Conservation (phyloP, 35 echinoderm and acorn worm genomes). For the Eucidaris tribuloides region DNA sequence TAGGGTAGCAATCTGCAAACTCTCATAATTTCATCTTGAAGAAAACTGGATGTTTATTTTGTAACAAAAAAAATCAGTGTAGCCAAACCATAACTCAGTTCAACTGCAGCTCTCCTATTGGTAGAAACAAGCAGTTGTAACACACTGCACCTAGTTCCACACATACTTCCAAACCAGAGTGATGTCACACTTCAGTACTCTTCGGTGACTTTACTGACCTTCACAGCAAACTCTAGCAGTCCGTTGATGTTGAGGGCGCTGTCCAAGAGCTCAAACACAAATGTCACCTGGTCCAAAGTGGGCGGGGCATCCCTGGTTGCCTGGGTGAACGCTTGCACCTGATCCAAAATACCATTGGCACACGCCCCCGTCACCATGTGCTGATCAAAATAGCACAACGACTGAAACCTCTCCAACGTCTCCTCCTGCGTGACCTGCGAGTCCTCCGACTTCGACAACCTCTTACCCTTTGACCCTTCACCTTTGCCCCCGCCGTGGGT, state of each 20-base stretch:
- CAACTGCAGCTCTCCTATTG: too few relatives aligned
- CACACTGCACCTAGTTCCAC: too few relatives aligned
- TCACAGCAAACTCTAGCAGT: slow-evolving; percentile 82
- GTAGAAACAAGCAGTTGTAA: too few relatives aligned
- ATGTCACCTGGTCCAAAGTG: slow-evolving; percentile 81
- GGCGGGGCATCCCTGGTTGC: slow-evolving; percentile 64
- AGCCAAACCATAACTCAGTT: too few relatives aligned
- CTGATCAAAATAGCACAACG: slow-evolving; percentile 88
- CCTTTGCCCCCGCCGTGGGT: slow-evolving; percentile 14
- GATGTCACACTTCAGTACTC: too few relatives aligned
- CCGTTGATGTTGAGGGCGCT: slow-evolving; percentile 87
- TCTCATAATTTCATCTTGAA: too few relatives aligned
- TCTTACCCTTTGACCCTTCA: slow-evolving; percentile 18
- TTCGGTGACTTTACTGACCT: slow-evolving; percentile 51
- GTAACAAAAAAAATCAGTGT: too few relatives aligned
- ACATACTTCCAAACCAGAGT: too few relatives aligned
- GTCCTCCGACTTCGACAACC: slow-evolving; percentile 6
- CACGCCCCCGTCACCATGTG: slow-evolving; percentile 80
- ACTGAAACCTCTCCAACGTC: slow-evolving; percentile 47
- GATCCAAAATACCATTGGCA: slow-evolving; percentile 67
- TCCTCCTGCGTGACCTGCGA: slow-evolving; percentile 2
- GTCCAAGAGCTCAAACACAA: slow-evolving; percentile 89
- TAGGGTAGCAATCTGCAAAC: too few relatives aligned
- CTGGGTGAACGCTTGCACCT: slow-evolving; percentile 58
- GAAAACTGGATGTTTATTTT: too few relatives aligned